Conservation (phyloP, 2,888 invertebrate genomes). For the Abscondita cerata region DNA sequence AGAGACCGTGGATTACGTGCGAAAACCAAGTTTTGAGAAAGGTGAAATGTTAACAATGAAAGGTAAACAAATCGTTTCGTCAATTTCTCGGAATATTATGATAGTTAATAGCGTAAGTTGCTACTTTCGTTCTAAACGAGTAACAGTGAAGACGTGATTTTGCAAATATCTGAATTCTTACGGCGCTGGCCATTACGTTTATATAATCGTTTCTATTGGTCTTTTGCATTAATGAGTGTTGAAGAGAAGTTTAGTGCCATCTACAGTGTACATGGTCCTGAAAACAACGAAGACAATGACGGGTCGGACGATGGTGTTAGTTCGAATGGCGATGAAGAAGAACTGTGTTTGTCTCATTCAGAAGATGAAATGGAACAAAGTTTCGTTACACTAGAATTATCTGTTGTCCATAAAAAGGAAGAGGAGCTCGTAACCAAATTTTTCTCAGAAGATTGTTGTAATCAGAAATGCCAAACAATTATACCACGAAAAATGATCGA, state of each 20-base stretch:
- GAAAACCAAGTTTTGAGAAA: too few relatives aligned
- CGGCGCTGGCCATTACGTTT: not conserved
- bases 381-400: constrained; percentile 1
- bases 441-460: constrained; percentile 4
- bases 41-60: too few relatives aligned
- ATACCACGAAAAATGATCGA: constrained; percentile 4
- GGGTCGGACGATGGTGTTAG: not conserved
- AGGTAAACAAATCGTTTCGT: too few relatives aligned
- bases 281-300: not conserved
- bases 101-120: too few relatives aligned
- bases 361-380: too few relatives aligned
- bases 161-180: too few relatives aligned
- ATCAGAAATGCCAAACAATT: constrained; percentile 13
- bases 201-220: not conserved
- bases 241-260: not conserved
- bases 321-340: not conserved
- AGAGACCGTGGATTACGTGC: too few relatives aligned
- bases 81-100: too few relatives aligned
- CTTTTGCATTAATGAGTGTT: not conserved
- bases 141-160: too few relatives aligned
- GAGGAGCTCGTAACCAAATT: constrained; percentile 10
- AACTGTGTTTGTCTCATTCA: not conserved
- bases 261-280: not conserved
- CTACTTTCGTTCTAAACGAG: too few relatives aligned
- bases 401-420: not conserved